These are phyloP conservation scores for Conger conger DNA, from an alignment of 2,113 vertebrate species.

Conservation along the genomic window DNA sequence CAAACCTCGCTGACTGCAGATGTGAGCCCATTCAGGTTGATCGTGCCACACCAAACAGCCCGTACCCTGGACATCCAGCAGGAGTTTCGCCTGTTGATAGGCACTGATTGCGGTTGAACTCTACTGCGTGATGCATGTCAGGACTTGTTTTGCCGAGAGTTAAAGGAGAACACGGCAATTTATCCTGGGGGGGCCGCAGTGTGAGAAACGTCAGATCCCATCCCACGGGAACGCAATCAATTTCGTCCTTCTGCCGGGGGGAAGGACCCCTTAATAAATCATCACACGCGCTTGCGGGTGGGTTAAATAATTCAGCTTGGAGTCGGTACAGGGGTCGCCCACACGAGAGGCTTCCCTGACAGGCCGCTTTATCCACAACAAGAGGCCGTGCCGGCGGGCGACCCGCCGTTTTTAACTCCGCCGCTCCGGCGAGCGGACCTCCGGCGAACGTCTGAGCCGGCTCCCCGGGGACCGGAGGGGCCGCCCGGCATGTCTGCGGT, in stretches of 20 bases:
- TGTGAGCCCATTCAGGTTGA: too few relatives aligned
- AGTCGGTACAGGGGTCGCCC: neutral
- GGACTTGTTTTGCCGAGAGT: neutral
- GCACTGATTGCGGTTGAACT: neutral
- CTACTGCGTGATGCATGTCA: neutral
- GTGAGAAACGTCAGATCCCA: neutral
- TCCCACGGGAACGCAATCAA: neutral
- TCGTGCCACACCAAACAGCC: neutral
- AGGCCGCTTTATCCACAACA: neutral
- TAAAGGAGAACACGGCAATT: neutral
- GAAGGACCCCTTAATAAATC: neutral
- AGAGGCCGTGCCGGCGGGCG: neutral
- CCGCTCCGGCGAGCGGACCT: neutral
- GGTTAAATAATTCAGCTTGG: neutral
- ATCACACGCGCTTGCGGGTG: neutral
- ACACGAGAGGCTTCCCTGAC: neutral
- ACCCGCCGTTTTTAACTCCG: neutral
- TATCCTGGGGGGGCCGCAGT: neutral
- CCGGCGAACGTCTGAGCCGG: neutral
- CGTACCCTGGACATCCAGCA: neutral
- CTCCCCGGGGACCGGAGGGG: neutral
- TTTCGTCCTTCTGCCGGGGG: neutral
- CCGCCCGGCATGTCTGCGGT: neutral
- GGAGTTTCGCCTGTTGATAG: neutral
- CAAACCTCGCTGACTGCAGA: too few relatives aligned